phyloP scores from a whole-genome alignment of 2,797 vertebrate species.

The Enteromius argenteus region DNA sequence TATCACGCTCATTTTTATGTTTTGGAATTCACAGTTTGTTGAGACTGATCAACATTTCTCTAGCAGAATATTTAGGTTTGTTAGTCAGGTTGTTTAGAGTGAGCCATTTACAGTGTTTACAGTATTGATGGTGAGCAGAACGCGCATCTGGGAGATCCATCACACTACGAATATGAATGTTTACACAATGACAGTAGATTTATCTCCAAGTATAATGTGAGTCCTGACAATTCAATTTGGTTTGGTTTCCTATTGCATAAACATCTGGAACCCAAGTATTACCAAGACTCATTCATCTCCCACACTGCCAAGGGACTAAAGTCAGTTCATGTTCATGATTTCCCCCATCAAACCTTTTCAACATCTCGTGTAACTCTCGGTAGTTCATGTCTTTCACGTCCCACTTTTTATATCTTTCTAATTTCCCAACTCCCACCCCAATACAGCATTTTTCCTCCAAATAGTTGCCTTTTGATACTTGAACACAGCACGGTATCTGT shows the following conservation, averaged over 20 bases:
- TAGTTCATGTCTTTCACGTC: neutral
- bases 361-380: conserved; percentile 12
- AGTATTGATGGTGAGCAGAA: conserved; percentile 28
- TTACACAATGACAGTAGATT: conserved; percentile 50
- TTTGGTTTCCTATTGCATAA: conserved; percentile 37
- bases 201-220: conserved; percentile 49
- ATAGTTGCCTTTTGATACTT: conserved; percentile 10
- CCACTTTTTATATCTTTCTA: neutral
- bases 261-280: conserved; percentile 53
- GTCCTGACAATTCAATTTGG: conserved; percentile 25
- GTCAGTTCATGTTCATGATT: conserved; percentile 18
- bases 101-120: conserved; percentile 35
- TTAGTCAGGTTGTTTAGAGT: conserved; percentile 44
- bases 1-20: conserved; percentile 6
- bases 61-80: conserved; percentile 42
- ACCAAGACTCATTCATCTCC: conserved; percentile 14
- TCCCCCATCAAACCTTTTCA: conserved; percentile 17
- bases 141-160: conserved; percentile 39
- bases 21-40: conserved; percentile 22
- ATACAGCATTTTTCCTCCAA: neutral
- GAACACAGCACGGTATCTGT: conserved; percentile 3
- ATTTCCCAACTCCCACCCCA: neutral
- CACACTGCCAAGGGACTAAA: neutral
- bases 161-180: conserved; percentile 29
- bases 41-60: conserved; percentile 11